Evolutionary conservation across 2,888 invertebrate species (phyloP).

Genomic region (Temnothorax unifasciatus): DNA sequence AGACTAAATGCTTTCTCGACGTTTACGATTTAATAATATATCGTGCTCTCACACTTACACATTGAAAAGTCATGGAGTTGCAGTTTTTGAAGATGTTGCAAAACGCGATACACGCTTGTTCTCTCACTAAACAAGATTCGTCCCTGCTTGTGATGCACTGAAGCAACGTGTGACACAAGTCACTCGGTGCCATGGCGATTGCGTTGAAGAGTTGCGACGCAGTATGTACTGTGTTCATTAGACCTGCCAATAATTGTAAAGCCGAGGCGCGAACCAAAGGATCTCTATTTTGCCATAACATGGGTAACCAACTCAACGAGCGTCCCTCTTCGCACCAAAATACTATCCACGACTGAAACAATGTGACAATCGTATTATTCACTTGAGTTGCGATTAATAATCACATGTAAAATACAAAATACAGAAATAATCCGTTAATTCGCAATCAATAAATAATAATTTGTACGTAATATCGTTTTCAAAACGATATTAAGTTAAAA

Average conservation of each 20-base stretch:
- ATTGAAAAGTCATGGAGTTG: conserved; percentile 78
- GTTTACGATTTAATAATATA: not conserved
- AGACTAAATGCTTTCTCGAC: not conserved
- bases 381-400: not conserved
- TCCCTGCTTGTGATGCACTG: conserved; percentile 83
- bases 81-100: conserved; percentile 86
- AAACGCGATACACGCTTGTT: conserved; percentile 87
- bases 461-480: not conserved
- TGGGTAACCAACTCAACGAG: conserved; percentile 85
- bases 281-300: conserved; percentile 87
- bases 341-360: conserved; percentile 74
- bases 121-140: conserved; percentile 88
- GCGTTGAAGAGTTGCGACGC: conserved; percentile 80
- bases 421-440: not conserved
- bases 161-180: conserved; percentile 80
- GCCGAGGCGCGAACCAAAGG: conserved; percentile 87
- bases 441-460: conserved; percentile 27
- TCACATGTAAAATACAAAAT: not conserved
- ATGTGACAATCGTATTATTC: conserved; percentile 6
- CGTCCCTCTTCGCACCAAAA: conserved; percentile 83
- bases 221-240: conserved; percentile 83
- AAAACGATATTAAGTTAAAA: not conserved
- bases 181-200: conserved; percentile 79
- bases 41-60: conserved; percentile 74
- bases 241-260: conserved; percentile 87